Evolutionary conservation across 1,140 invertebrate species (phyloP).

Genomic region (Mercenaria mercenaria): DNA sequence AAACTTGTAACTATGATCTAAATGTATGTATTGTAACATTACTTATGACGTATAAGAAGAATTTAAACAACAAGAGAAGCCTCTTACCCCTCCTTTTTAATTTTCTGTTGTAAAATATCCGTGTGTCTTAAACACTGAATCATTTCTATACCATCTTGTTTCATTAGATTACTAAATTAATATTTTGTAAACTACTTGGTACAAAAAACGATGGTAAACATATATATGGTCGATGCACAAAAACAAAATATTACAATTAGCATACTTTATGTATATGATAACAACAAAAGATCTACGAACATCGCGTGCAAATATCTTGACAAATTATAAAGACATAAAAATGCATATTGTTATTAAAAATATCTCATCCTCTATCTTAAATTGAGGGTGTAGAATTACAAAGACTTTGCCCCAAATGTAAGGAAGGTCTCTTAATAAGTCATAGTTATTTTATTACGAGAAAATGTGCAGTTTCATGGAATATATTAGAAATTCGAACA

Average conservation of each 20-base stretch:
- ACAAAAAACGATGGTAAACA: too few relatives aligned
- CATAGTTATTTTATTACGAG: too few relatives aligned
- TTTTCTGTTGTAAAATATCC: constrained; percentile 22
- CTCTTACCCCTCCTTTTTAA: not conserved
- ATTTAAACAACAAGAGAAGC: too few relatives aligned
- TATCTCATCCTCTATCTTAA: not conserved
- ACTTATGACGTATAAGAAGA: too few relatives aligned
- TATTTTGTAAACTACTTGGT: not conserved
- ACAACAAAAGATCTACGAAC: not conserved
- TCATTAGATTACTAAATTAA: too few relatives aligned
- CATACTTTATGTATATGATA: not conserved
- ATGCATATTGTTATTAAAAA: not conserved
- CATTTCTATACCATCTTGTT: not conserved
- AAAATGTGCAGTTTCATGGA: too few relatives aligned
- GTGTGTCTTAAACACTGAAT: constrained; percentile 33
- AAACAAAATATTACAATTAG: not conserved
- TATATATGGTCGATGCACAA: not conserved
- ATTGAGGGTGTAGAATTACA: not conserved
- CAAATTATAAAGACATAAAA: constrained; percentile 2
- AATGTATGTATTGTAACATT: too few relatives aligned
- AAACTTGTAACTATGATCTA: too few relatives aligned
- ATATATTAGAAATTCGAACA: too few relatives aligned
- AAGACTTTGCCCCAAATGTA: not conserved
- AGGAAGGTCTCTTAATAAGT: not conserved
- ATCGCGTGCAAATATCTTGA: not conserved